Evolutionary conservation across 2,797 vertebrate genomes (phyloP).

Genomic region (Allobates femoralis): DNA sequence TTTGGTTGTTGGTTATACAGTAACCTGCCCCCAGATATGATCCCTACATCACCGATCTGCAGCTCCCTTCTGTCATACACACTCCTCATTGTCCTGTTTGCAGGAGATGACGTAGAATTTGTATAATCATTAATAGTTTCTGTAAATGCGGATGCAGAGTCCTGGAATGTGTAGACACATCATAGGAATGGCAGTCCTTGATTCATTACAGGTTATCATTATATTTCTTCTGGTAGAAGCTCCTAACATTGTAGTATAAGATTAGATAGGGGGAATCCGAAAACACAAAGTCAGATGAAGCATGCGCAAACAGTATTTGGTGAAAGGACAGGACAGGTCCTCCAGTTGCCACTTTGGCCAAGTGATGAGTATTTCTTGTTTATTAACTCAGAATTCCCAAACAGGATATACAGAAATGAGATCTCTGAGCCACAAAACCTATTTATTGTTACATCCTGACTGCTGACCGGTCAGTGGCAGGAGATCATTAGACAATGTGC

Average conservation of each 20-base stretch:
- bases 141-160: background rate
- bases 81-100: background rate
- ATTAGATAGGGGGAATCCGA: background rate
- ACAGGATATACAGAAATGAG: too few relatives aligned
- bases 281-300: too few relatives aligned
- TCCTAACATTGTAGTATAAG: background rate
- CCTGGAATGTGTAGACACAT: background rate
- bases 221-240: background rate
- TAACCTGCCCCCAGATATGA: conserved; percentile 13
- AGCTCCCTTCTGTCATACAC: background rate
- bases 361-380: too few relatives aligned
- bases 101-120: background rate
- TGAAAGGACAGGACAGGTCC: too few relatives aligned
- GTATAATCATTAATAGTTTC: background rate
- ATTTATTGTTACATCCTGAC: too few relatives aligned
- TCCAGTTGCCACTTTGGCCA: too few relatives aligned
- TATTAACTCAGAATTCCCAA: too few relatives aligned
- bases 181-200: background rate
- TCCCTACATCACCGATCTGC: background rate
- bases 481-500: too few relatives aligned
- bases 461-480: too few relatives aligned
- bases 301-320: too few relatives aligned
- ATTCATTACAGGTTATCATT: background rate
- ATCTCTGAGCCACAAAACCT: too few relatives aligned
- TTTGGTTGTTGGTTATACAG: conserved; percentile 26